Percentiles rank a stretch among this genome's conserved stretches.
Evolutionary conservation across 2,888 invertebrate species (phyloP).

Genomic region (Hirtodrosophila histrioides): DNA sequence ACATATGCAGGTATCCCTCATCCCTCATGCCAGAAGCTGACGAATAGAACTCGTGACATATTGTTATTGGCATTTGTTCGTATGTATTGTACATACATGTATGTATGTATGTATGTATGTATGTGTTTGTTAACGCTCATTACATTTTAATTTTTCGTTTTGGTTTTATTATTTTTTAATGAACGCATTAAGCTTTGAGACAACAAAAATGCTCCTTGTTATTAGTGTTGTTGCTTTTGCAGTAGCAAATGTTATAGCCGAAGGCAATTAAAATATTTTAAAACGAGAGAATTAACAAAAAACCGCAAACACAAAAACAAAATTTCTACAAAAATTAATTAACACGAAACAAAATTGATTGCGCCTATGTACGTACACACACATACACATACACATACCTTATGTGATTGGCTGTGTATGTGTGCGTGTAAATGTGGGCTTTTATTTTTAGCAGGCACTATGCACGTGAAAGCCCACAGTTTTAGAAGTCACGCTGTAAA

Average conservation of each 20-base stretch:
- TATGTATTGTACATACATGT: neutral
- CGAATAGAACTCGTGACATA: constrained; percentile 57
- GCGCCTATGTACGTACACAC: constrained; percentile 22
- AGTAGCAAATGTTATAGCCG: constrained; percentile 48
- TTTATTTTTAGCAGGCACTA: constrained; percentile 60
- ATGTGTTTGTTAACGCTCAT: constrained; percentile 38
- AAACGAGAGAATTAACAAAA: constrained; percentile 42
- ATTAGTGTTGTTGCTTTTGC: constrained; percentile 28
- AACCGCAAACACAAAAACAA: constrained; percentile 42
- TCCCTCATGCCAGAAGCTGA: constrained; percentile 9
- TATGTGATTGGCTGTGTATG: constrained; percentile 21
- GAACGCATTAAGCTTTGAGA: constrained; percentile 42
- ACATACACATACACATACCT: neutral
- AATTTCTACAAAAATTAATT: constrained; percentile 61
- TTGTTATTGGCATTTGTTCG: constrained; percentile 63
- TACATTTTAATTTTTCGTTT: constrained; percentile 46
- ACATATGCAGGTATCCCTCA: neutral
- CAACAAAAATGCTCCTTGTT: constrained; percentile 39
- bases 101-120: constrained; percentile 11
- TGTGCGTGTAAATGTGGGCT: constrained; percentile 13
- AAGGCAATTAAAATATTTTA: constrained; percentile 74
- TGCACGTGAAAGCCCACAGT: constrained; percentile 66
- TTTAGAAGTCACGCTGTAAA: constrained; percentile 25
- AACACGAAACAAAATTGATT: constrained; percentile 65
- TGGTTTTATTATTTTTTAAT: constrained; percentile 66